A percentile compares a stretch with the other conserved stretches of the same genome.
Evolutionary conservation across 2,888 invertebrate genomes (phyloP).

Genomic region (Latheticus oryzae): DNA sequence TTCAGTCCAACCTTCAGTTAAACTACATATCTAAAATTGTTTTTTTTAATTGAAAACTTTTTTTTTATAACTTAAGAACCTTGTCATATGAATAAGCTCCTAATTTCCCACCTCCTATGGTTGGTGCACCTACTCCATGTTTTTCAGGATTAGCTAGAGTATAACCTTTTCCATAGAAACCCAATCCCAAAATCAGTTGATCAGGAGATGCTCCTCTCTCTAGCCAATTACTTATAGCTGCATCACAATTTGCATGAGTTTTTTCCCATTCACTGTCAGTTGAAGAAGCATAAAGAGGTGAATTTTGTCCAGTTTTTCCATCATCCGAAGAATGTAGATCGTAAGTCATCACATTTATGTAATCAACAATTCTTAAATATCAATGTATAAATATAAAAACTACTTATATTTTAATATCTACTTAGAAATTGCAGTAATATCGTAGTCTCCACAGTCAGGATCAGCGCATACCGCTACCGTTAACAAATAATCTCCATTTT

Average conservation of each 20-base stretch:
- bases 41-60: too few relatives aligned
- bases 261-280: conserved; percentile 44
- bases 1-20: conserved; percentile 41
- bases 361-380: conserved; percentile 66
- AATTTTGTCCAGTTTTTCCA: conserved; percentile 72
- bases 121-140: conserved; percentile 68
- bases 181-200: conserved; percentile 77
- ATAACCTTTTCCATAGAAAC: conserved; percentile 77
- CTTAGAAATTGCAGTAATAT: conserved; percentile 69
- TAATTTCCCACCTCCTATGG: conserved; percentile 66
- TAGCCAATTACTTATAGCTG: conserved; percentile 43
- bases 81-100: conserved; percentile 61
- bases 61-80: neutral
- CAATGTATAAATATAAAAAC: too few relatives aligned
- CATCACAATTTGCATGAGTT: conserved; percentile 44
- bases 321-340: conserved; percentile 69
- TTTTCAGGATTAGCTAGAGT: conserved; percentile 65
- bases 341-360: conserved; percentile 80
- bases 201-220: conserved; percentile 64
- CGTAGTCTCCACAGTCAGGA: conserved; percentile 68
- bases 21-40: conserved; percentile 45
- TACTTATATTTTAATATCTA: too few relatives aligned
- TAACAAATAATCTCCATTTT: conserved; percentile 64
- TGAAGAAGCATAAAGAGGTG: conserved; percentile 71
- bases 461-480: conserved; percentile 72